A percentile compares a stretch with the other conserved stretches of the same genome.
Evolutionary conservation across 2,113 vertebrate species (phyloP).

Genomic region (Cyprinodon tularosa): DNA sequence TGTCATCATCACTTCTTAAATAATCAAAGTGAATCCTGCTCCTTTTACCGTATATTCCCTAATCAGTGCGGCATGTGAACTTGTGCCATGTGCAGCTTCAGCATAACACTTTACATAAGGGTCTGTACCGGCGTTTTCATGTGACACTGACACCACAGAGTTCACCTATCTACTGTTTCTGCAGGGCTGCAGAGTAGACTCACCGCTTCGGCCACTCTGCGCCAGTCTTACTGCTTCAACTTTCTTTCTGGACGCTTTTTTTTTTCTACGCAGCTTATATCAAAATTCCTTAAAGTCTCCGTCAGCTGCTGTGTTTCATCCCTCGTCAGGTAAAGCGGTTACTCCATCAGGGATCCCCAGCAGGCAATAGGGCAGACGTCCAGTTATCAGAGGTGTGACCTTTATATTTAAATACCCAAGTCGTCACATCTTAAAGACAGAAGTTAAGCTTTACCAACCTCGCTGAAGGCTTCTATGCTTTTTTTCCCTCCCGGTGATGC

Average conservation of each 20-base stretch:
- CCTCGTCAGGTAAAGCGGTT: not conserved
- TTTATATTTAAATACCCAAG: not conserved
- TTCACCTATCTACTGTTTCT: not conserved
- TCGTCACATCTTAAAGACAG: not conserved
- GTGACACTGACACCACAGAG: slow-evolving; percentile 9
- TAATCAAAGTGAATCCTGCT: not conserved
- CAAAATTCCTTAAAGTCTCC: not conserved
- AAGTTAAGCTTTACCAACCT: slow-evolving; percentile 49
- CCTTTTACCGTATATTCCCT: not conserved
- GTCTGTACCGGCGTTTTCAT: slow-evolving; percentile 34
- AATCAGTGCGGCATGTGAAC: slow-evolving; percentile 27
- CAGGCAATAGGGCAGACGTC: not conserved
- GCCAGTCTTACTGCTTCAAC: too few species aligned
- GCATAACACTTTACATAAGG: slow-evolving; percentile 61
- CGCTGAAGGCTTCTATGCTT: not conserved
- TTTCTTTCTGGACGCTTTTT: not conserved
- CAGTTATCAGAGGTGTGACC: not conserved
- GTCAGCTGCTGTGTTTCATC: not conserved
- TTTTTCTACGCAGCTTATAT: not conserved
- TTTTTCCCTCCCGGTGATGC: not conserved
- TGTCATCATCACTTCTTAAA: not conserved
- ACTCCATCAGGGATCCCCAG: not conserved
- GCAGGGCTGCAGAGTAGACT: slow-evolving; percentile 1
- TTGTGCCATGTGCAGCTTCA: slow-evolving; percentile 49
- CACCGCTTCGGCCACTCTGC: too few species aligned